Evolutionary conservation across 2,888 invertebrate species (phyloP).

Genomic region (Platypus cylindrus): DNA sequence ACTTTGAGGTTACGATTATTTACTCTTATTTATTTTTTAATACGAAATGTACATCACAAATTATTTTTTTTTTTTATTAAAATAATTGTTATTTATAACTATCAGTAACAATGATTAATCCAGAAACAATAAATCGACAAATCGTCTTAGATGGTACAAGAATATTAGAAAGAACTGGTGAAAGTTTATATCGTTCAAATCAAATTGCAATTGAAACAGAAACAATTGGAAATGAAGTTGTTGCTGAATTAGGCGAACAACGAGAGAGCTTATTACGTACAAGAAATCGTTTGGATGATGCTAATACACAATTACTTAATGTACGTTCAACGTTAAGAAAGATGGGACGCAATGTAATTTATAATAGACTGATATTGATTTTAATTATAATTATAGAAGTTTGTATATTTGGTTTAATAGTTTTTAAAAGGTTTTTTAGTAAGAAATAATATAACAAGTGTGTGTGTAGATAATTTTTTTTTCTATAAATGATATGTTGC

Average conservation of each 20-base stretch:
- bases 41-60: too few relatives aligned
- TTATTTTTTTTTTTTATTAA: not conserved
- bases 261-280: constrained; percentile 58
- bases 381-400: constrained; percentile 61
- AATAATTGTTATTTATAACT: constrained; percentile 3
- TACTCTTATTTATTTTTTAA: too few relatives aligned
- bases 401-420: constrained; percentile 45
- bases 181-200: constrained; percentile 54
- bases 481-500: not conserved
- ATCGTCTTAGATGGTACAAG: constrained; percentile 43
- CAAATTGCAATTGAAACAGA: constrained; percentile 70
- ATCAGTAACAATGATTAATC: constrained; percentile 24
- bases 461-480: not conserved
- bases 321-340: constrained; percentile 50
- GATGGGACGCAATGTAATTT: constrained; percentile 56
- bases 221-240: constrained; percentile 61
- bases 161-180: constrained; percentile 45
- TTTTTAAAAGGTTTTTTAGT: constrained; percentile 50
- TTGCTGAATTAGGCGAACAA: constrained; percentile 63
- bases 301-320: constrained; percentile 55
- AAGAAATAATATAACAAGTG: constrained; percentile 4
- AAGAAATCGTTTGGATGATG: constrained; percentile 52
- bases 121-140: constrained; percentile 45
- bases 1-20: too few relatives aligned
- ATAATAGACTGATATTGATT: constrained; percentile 62